Base-by-base conservation (phyloP, 2,888 invertebrate genomes). In the Mythimna albipuncta region DNA sequence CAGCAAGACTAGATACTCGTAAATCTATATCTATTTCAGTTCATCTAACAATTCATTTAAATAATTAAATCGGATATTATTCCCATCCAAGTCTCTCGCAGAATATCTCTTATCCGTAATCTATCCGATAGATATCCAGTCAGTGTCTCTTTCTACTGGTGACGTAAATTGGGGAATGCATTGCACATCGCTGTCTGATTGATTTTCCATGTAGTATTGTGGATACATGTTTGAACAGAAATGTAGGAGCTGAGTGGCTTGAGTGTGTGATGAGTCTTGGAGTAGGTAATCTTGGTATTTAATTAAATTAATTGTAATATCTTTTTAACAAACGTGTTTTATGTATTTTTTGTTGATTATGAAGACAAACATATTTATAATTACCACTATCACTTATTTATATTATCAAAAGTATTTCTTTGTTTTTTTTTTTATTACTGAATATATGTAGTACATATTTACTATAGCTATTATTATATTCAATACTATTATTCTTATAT, bases 181-280 rank as follows among this genome's bases (percentile, higher is more conserved):
- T 71, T 55, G 38, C 26, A 76, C 73, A 77, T 71, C 57, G 38
- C 26, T 64, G 65, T 54, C 82, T 78, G 85, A 85, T 85, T 85
- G 85, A 83, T 81, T 85, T 85, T 81, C 87, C 85, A 69, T 85
- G 87, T 85, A 69, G 62, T 70, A 68, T 78, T 64, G 47, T 65
- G 55, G 69, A 38, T 67, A 86, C 85, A 83, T 80, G 83, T 85
- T 81, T 75, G 80, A 73, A 79, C 81, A 69, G 69, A 59, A 59
- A 67, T 74, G 71, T 72, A 38, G 67, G 32, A 72, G 58, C 4
- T 57, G 72, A 78, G 62, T 77, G 72, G 69, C 54, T 35, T 69
- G 61, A 47, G 59, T 64, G 58, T 64, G 64, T 66, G 35, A 21
- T n/a, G n/a, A 21, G 26, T 55, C 65, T 72, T 63, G 58, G 13